Evolutionary conservation across 2,888 invertebrate species (phyloP).

Genomic region (Nudaria mundana): DNA sequence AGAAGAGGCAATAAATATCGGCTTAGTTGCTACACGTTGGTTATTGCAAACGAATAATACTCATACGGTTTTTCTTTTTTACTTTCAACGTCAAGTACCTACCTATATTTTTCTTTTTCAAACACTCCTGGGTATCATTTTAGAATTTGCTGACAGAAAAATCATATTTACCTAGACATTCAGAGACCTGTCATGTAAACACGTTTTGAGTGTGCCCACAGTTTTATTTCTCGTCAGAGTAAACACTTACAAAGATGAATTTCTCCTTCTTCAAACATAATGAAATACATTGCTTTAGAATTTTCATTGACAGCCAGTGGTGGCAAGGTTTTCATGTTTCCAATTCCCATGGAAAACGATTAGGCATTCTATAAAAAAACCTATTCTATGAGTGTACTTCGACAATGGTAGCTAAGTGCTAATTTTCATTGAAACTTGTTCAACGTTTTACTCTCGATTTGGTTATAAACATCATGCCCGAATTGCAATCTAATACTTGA

Average conservation of each 20-base stretch:
- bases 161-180: slow-evolving; percentile 49
- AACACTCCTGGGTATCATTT: slow-evolving; percentile 35
- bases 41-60: slow-evolving; percentile 54
- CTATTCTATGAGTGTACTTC: no score
- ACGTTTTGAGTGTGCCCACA: slow-evolving; percentile 60
- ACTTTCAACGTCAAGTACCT: slow-evolving; percentile 12
- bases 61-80: slow-evolving; percentile 35
- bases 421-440: no score
- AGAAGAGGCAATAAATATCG: slow-evolving; percentile 76
- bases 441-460: no score
- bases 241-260: slow-evolving; percentile 71
- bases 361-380: no score
- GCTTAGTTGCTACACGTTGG: slow-evolving; percentile 65
- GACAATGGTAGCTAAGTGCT: no score
- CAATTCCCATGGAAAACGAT: no score
- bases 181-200: slow-evolving; percentile 55
- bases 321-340: no score
- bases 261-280: slow-evolving; percentile 64
- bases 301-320: no score
- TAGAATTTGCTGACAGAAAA: slow-evolving; percentile 42
- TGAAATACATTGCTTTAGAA: slow-evolving; percentile 63
- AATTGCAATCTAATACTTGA: no score
- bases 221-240: slow-evolving; percentile 67
- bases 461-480: no score
- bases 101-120: slow-evolving; percentile 24